These are phyloP conservation scores for Bolborhynchus lineola DNA, from an alignment of 2,113 vertebrate species.

Conservation along the genomic window DNA sequence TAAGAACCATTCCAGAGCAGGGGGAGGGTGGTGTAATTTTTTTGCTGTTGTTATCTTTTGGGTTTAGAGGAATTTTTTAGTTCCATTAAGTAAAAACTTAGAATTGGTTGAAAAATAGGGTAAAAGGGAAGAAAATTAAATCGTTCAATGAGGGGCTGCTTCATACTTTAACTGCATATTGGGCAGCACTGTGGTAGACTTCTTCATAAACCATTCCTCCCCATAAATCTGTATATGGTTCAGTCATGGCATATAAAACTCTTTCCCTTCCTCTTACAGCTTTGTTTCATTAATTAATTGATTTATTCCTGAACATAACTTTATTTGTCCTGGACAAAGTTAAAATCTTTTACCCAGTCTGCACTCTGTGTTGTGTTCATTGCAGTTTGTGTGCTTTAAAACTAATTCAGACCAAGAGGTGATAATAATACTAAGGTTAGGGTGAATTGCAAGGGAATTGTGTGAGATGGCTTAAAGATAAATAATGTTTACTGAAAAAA, in stretches of 20 bases:
- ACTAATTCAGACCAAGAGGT: neutral
- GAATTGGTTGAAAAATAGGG: neutral
- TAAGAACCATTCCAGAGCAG: constrained; percentile 63
- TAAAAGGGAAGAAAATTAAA: neutral
- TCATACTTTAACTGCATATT: neutral
- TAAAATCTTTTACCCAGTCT: neutral
- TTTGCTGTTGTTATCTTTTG: neutral
- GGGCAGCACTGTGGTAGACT: neutral
- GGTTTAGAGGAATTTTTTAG: neutral
- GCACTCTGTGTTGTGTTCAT: neutral
- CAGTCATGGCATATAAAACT: neutral
- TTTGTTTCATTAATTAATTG: neutral
- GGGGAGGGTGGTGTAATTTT: neutral
- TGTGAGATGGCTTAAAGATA: neutral
- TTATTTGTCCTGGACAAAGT: neutral
- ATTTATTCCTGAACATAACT: neutral
- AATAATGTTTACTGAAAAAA: neutral
- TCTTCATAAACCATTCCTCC: neutral
- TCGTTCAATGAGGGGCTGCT: neutral
- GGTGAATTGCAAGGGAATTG: neutral
- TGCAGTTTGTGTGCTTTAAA: neutral
- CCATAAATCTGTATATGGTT: neutral
- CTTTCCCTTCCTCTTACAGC: neutral
- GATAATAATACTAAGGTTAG: neutral
- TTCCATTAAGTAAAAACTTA: neutral